Percentiles rank a stretch among this genome's conserved stretches.
Evolutionary conservation across 2,888 invertebrate genomes (phyloP).

Genomic region (Euphydryas editha): DNA sequence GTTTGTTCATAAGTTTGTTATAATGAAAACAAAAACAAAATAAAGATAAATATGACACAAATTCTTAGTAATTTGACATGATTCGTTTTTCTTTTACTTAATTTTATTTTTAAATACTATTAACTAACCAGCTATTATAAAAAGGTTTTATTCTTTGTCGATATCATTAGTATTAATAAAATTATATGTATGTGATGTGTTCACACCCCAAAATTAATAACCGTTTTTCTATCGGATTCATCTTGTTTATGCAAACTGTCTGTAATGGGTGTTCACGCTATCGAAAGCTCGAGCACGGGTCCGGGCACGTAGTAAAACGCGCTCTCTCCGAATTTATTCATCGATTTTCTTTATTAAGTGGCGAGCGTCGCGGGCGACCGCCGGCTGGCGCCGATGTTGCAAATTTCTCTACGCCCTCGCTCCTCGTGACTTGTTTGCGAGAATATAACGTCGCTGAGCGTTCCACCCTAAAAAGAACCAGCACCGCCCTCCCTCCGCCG

Average conservation of each 20-base stretch:
- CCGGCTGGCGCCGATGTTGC: conserved; percentile 62
- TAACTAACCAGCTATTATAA: too few relatives aligned
- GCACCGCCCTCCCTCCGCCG: conserved; percentile 43
- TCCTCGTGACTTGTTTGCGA: conserved; percentile 69
- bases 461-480: conserved; percentile 46
- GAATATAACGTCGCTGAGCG: conserved; percentile 70
- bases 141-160: too few relatives aligned
- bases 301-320: conserved; percentile 44
- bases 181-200: background rate
- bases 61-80: too few relatives aligned
- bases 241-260: conserved; percentile 18
- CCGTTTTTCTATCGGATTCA: background rate
- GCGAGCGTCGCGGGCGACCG: conserved; percentile 52
- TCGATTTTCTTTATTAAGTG: conserved; percentile 62
- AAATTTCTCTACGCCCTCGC: conserved; percentile 55
- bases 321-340: conserved; percentile 61
- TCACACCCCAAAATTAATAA: background rate
- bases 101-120: too few relatives aligned
- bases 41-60: background rate
- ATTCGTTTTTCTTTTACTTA: too few relatives aligned
- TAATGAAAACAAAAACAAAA: too few relatives aligned
- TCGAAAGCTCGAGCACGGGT: conserved; percentile 16
- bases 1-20: background rate
- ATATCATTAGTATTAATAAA: background rate
- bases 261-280: conserved; percentile 17